Percentiles rank a stretch among this genome's conserved stretches.
These are phyloP conservation scores for Urocyon cinereoargenteus DNA, from an alignment of 2,797 vertebrate species.

Conservation along the genomic window DNA sequence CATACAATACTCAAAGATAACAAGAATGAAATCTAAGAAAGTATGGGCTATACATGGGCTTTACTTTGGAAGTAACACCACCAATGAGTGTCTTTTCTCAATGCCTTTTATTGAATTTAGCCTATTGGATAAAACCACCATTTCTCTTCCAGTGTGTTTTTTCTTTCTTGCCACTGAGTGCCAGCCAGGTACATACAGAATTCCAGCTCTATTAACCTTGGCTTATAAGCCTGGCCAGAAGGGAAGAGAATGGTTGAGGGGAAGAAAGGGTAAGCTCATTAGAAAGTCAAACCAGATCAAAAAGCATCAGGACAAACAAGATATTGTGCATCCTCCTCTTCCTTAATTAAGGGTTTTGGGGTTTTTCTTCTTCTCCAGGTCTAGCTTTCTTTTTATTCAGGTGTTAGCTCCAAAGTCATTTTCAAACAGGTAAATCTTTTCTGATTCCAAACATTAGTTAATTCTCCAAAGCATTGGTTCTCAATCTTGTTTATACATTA, in stretches of 20 bases:
- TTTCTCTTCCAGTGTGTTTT: constrained; percentile 57
- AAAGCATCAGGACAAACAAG: constrained; percentile 75
- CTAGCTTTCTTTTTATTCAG: constrained; percentile 51
- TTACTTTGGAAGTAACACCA: background rate
- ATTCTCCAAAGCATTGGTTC: constrained; percentile 12
- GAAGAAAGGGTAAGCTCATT: background rate
- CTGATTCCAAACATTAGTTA: constrained; percentile 33
- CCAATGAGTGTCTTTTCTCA: constrained; percentile 13
- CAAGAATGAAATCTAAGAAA: constrained; percentile 56
- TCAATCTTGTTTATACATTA: constrained; percentile 7
- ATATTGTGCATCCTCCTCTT: background rate
- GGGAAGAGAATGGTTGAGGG: background rate
- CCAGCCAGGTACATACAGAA: constrained; percentile 25
- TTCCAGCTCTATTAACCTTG: constrained; percentile 52
- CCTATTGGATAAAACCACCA: constrained; percentile 11
- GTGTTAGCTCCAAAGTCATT: constrained; percentile 30
- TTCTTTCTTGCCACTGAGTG: constrained; percentile 18
- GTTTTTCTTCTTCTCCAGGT: background rate
- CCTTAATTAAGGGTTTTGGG: background rate
- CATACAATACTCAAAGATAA: constrained; percentile 41
- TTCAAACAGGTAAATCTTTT: constrained; percentile 6
- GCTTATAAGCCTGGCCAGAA: constrained; percentile 62
- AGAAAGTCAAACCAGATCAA: constrained; percentile 62
- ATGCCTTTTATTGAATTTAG: constrained; percentile 46
- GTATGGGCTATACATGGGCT: background rate